Conservation (phyloP, 2,797 vertebrate genomes). For the Arctocebus calabarensis region DNA sequence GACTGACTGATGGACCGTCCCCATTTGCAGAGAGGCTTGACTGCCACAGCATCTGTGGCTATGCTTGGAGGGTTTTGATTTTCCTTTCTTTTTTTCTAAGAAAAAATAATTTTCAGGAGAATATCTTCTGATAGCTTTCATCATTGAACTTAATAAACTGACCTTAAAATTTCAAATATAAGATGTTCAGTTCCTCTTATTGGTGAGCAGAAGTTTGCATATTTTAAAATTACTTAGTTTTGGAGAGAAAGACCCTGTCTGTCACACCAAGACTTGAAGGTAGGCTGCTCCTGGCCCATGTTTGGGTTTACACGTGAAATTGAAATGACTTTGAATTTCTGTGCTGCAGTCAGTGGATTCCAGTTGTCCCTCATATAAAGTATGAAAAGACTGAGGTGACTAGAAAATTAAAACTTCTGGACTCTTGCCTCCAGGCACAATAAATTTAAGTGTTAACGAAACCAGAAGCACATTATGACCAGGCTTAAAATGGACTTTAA, state of each 20-base stretch:
- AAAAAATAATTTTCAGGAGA: conserved; percentile 86
- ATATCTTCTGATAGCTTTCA: conserved; percentile 87
- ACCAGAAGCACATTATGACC: neutral
- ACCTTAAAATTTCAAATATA: conserved; percentile 83
- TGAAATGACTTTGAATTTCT: neutral
- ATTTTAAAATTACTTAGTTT: conserved; percentile 13
- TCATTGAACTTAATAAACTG: conserved; percentile 88
- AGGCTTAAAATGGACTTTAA: conserved; percentile 9
- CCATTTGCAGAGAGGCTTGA: conserved; percentile 50
- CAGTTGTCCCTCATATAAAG: neutral
- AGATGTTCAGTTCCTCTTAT: conserved; percentile 68
- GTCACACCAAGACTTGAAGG: neutral
- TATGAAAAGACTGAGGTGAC: neutral
- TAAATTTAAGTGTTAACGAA: conserved; percentile 31
- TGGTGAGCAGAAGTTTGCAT: conserved; percentile 15
- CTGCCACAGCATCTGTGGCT: conserved; percentile 89
- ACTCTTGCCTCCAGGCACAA: neutral
- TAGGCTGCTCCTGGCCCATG: neutral
- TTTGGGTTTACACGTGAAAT: neutral
- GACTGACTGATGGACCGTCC: conserved; percentile 84
- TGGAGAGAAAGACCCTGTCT: neutral
- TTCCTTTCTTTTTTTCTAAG: conserved; percentile 78
- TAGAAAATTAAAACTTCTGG: neutral
- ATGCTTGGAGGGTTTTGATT: conserved; percentile 73
- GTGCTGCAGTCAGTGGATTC: neutral